Percentiles rank a stretch among this genome's conserved stretches.
Conservation (phyloP, 1,140 invertebrate species). For the Proctacanthus coquilletti region DNA sequence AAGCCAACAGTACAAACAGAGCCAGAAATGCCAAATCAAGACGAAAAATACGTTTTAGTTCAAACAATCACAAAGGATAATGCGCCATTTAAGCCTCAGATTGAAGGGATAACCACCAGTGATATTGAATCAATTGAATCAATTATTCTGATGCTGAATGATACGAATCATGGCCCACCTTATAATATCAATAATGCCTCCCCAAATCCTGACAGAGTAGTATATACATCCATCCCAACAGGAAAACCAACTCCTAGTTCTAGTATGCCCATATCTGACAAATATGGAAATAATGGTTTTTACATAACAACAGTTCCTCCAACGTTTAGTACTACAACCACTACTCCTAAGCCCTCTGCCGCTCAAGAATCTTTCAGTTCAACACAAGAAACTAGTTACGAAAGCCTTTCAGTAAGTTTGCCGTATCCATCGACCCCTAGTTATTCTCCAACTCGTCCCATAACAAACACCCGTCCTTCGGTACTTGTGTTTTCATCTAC, state of each 20-base stretch:
- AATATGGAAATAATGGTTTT: too few species aligned
- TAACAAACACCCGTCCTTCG: too few species aligned
- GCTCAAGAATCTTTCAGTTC: too few species aligned
- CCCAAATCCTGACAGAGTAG: not conserved
- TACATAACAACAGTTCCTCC: too few species aligned
- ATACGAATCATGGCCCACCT: conserved; percentile 33
- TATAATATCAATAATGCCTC: conserved; percentile 9
- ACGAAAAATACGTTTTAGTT: conserved; percentile 21
- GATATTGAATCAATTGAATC: conserved; percentile 39
- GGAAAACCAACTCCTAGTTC: not conserved
- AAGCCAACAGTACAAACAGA: conserved; percentile 25
- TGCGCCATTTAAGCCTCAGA: conserved; percentile 15
- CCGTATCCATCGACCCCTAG: too few species aligned
- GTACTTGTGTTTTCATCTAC: too few species aligned
- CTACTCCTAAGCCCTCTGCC: too few species aligned
- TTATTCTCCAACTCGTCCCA: too few species aligned
- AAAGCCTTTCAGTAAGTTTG: too few species aligned
- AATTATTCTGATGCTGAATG: conserved; percentile 50
- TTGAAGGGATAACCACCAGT: conserved; percentile 24
- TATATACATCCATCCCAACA: not conserved
- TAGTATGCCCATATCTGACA: not conserved
- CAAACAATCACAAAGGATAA: conserved; percentile 18
- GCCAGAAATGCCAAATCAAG: conserved; percentile 7
- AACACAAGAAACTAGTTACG: too few species aligned
- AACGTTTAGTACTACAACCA: too few species aligned